Evolutionary conservation across 2,113 vertebrate species (phyloP).

Genomic region (Antechinus stuartii): DNA sequence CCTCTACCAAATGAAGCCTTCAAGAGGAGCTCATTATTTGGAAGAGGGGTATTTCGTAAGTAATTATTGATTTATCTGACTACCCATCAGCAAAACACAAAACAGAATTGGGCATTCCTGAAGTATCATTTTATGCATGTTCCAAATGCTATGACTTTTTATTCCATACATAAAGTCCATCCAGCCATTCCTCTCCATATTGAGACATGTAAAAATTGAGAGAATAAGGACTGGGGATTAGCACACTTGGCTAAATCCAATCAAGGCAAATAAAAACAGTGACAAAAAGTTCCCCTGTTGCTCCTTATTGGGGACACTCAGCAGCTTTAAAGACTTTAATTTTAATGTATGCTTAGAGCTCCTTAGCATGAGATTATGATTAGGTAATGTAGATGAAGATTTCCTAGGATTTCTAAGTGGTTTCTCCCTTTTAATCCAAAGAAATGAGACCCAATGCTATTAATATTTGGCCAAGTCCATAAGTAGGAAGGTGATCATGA

Average conservation of each 20-base stretch:
- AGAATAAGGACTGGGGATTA: slow-evolving; percentile 27
- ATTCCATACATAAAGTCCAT: slow-evolving; percentile 42
- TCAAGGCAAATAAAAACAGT: slow-evolving; percentile 17
- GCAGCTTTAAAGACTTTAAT: slow-evolving; percentile 31
- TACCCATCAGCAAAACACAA: slow-evolving; percentile 7
- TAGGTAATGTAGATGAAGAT: slow-evolving; percentile 9
- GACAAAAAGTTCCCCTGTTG: neutral
- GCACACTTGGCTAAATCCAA: neutral
- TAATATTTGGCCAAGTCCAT: neutral
- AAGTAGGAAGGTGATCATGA: slow-evolving; percentile 7
- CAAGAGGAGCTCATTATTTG: neutral
- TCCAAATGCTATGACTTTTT: slow-evolving; percentile 27
- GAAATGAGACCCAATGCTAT: neutral
- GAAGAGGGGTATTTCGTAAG: neutral
- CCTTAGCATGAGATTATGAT: slow-evolving; percentile 43
- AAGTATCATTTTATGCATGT: slow-evolving; percentile 47
- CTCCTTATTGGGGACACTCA: slow-evolving; percentile 11
- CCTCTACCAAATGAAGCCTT: neutral
- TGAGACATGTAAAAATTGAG: neutral
- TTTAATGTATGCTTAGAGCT: slow-evolving; percentile 47
- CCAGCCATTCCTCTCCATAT: slow-evolving; percentile 25
- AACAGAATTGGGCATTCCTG: neutral
- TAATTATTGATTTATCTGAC: neutral
- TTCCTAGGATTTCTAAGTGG: slow-evolving; percentile 23
- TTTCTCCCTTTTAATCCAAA: slow-evolving; percentile 13